Evolutionary conservation across 2,113 vertebrate species (phyloP).

Genomic region (Rhinichthys klamathensis): DNA sequence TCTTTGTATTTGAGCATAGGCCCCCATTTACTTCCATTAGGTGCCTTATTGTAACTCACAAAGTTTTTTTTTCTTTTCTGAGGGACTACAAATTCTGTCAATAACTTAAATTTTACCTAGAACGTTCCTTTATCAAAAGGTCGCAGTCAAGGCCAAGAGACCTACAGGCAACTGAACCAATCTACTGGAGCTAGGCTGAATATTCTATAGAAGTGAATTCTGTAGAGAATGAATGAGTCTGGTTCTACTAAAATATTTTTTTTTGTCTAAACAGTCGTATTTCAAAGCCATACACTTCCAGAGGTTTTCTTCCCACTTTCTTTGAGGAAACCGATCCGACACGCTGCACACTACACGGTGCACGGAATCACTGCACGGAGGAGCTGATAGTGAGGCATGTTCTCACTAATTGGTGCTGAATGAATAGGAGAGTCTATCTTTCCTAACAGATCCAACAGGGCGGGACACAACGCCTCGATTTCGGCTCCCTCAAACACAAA

Average conservation of each 20-base stretch:
- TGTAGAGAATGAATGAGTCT: neutral
- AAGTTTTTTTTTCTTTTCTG: neutral
- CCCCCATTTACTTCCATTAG: neutral
- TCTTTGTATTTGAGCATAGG: neutral
- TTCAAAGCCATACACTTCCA: slow-evolving; percentile 6
- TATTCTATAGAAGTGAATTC: neutral
- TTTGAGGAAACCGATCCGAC: slow-evolving; percentile 6
- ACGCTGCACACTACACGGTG: neutral
- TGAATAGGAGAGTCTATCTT: slow-evolving; percentile 42
- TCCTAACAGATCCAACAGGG: slow-evolving; percentile 39
- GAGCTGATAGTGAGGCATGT: slow-evolving; percentile 22
- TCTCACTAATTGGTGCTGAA: slow-evolving; percentile 49
- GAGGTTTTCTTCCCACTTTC: slow-evolving; percentile 8
- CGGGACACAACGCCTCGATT: slow-evolving; percentile 46
- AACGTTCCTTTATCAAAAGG: neutral
- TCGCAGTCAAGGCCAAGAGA: neutral
- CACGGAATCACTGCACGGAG: neutral
- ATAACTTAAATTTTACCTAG: neutral
- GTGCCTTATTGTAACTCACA: neutral
- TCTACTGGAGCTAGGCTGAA: neutral
- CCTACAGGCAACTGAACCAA: neutral
- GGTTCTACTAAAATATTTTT: neutral
- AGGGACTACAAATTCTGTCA: neutral
- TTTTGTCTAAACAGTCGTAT: slow-evolving; percentile 9
- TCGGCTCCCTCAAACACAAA: slow-evolving; percentile 63